A percentile compares a stretch with the other conserved stretches of the same genome.
Conservation (phyloP, 2,888 invertebrate genomes). For the Platycheirus rosarum region DNA sequence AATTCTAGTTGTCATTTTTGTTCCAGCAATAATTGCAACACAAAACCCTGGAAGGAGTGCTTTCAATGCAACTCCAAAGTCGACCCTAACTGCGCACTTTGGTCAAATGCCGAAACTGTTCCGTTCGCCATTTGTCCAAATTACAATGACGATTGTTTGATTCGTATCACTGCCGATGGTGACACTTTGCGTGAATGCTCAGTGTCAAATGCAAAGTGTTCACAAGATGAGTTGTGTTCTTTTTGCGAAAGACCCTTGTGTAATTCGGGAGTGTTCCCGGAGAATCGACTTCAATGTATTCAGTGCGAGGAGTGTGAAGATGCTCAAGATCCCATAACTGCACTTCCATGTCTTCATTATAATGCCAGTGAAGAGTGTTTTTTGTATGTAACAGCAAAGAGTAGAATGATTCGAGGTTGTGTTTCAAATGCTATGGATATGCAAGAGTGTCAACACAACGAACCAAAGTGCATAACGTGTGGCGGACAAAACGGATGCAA, state of each 20-base stretch:
- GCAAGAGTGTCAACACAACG: constrained; percentile 41
- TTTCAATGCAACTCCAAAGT: constrained; percentile 66
- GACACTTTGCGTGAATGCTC: constrained; percentile 68
- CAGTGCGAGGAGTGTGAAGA: constrained; percentile 69
- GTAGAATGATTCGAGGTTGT: constrained; percentile 69
- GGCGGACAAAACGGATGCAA: constrained; percentile 69
- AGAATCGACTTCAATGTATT: constrained; percentile 59
- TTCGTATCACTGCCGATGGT: constrained; percentile 53
- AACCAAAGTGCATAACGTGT: constrained; percentile 65
- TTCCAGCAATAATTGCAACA: constrained; percentile 58
- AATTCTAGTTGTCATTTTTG: constrained; percentile 44
- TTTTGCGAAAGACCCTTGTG: constrained; percentile 47
- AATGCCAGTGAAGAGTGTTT: constrained; percentile 67
- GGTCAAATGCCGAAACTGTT: constrained; percentile 23
- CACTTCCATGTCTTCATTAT: constrained; percentile 57
- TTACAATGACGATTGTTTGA: constrained; percentile 58
- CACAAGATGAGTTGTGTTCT: not conserved
- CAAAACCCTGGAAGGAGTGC: constrained; percentile 56
- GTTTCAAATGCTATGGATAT: constrained; percentile 44
- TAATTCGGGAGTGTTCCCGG: constrained; percentile 69
- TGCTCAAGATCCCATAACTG: constrained; percentile 33
- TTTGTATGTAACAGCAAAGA: constrained; percentile 56
- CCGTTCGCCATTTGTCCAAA: constrained; percentile 49
- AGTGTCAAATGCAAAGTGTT: not conserved
- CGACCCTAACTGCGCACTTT: constrained; percentile 63